Evolutionary conservation across 2,888 invertebrate species (phyloP), one percentile per base, ranked within the genome.

Genomic region (Sinopyrophorus schimmeli): DNA sequence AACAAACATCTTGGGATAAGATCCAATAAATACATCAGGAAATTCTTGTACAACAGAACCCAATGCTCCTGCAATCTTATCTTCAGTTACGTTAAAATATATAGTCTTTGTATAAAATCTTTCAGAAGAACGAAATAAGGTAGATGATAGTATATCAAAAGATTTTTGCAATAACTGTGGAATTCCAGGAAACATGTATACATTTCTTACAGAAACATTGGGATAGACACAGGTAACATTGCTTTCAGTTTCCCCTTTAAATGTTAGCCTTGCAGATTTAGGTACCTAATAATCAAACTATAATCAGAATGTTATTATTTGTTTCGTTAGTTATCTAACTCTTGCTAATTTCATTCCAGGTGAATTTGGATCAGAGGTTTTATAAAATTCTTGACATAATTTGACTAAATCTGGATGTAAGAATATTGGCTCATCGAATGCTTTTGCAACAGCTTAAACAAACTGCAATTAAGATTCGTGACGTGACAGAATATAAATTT

Each of bases 111-210:
- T 69, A 35, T 70, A 69, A 61, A 78, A 79, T 38, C 64, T 68
- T 10, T 62, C 63, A n/a, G 62, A 53, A 2, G 71, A 66, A 18
- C 65, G 59, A 57, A 78, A 77, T 21, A 75, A 59, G 51, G 70
- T 62, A 58, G 73, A 48, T 15, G 65, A 60, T 2, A 69, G 50
- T 32, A 57, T 44, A 27, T 61, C 63, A 44, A 79, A 77, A 1
- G 74, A 68, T 46, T 62, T 66, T 55, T 73, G 64, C 32, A 77
- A 66, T 34, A 78, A 74, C 53, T 76, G 71, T 2, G 87, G 87
- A 27, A 87, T 80, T 2, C 87, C 87, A 21, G 88, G 87, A 59
- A 87, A 83, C 42, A 86, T 77, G 59, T 79, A 81, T 1, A 87
- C 84, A 69, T 88, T 88, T 24, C 70, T 67, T 6, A 85, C 54